Evolutionary conservation across 2,113 vertebrate species (phyloP).

Genomic region (Quiscalus mexicanus): DNA sequence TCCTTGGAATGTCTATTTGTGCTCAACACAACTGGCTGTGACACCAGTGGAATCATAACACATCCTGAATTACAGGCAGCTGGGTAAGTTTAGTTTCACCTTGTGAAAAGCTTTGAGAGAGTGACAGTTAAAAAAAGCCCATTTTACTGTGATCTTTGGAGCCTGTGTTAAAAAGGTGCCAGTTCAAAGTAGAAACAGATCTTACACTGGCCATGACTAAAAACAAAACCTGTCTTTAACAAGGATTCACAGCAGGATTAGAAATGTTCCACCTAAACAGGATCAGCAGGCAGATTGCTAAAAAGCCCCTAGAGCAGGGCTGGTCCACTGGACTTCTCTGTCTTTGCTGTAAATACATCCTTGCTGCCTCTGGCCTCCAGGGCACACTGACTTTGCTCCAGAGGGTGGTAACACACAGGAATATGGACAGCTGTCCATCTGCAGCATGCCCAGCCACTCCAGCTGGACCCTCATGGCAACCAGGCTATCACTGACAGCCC

Average conservation of each 20-base stretch:
- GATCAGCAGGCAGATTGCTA: background rate
- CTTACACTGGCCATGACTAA: background rate
- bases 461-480: background rate
- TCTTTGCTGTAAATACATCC: background rate
- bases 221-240: background rate
- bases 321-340: background rate
- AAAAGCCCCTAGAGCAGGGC: background rate
- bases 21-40: slow-evolving; percentile 13
- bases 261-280: background rate
- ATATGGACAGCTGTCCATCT: slow-evolving; percentile 11
- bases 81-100: background rate
- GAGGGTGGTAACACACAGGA: background rate
- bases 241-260: background rate
- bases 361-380: background rate
- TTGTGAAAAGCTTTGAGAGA: background rate
- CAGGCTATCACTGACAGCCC: background rate
- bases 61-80: slow-evolving; percentile 22
- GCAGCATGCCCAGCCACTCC: background rate
- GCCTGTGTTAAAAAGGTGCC: background rate
- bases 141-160: background rate
- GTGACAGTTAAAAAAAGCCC: background rate
- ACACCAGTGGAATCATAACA: slow-evolving; percentile 8
- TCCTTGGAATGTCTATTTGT: slow-evolving; percentile 53
- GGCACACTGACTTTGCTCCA: background rate
- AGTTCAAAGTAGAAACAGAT: background rate